A percentile compares a stretch with the other conserved stretches of the same genome.
These are phyloP conservation scores for Pelvicachromis taeniatus DNA, from an alignment of 2,113 vertebrate species.

Conservation along the genomic window DNA sequence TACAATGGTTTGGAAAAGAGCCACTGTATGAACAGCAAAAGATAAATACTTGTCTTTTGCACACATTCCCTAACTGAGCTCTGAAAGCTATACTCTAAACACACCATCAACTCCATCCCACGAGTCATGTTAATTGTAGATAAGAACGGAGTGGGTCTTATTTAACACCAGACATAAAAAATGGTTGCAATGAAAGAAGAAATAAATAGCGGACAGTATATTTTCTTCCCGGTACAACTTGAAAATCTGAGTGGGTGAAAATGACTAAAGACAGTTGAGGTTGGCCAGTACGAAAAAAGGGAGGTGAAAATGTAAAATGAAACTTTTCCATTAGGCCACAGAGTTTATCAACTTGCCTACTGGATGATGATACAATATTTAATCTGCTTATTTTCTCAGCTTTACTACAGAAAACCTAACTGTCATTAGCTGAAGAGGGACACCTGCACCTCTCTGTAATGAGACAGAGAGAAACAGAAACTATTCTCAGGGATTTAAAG, in stretches of 20 bases:
- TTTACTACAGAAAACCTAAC: constrained; percentile 22
- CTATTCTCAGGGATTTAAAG: constrained; percentile 18
- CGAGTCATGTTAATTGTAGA: constrained; percentile 62
- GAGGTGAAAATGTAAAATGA: not conserved
- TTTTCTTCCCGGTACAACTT: not conserved
- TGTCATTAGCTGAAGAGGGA: constrained; percentile 23
- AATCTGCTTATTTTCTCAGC: constrained; percentile 38
- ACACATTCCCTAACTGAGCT: constrained; percentile 35
- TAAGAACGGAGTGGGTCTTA: constrained; percentile 33
- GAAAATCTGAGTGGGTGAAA: not conserved
- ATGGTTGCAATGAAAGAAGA: constrained; percentile 10
- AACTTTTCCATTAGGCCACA: not conserved
- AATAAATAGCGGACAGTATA: not conserved
- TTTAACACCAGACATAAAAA: constrained; percentile 48
- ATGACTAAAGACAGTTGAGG: not conserved
- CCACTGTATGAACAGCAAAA: constrained; percentile 27
- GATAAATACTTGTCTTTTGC: constrained; percentile 56
- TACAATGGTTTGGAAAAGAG: constrained; percentile 32
- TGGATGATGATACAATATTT: not conserved
- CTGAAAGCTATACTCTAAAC: constrained; percentile 50
- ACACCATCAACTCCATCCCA: constrained; percentile 28
- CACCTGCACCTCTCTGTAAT: constrained; percentile 34
- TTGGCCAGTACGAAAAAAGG: not conserved
- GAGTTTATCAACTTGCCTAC: constrained; percentile 13
- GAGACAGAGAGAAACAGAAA: not conserved